A percentile compares a stretch with the other conserved stretches of the same genome.
Conservation (phyloP, 35 echinoderm and acorn worm species). For the Holothuria glaberrima region DNA sequence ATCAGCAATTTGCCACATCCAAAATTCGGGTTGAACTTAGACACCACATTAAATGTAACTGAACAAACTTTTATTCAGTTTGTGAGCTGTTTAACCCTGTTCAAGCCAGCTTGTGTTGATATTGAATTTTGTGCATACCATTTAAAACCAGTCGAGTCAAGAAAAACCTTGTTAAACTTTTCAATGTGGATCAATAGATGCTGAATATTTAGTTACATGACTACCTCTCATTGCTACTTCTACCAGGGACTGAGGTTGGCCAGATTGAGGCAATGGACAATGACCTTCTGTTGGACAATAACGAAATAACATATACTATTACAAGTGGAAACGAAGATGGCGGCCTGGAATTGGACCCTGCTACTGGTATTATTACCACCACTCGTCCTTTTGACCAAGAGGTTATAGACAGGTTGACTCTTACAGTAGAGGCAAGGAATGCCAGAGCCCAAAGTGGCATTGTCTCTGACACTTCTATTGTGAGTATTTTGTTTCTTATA, state of each 20-base stretch:
- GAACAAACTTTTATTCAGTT: too few relatives aligned
- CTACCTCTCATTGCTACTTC: neutral
- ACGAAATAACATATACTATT: conserved; percentile 76
- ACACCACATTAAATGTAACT: too few relatives aligned
- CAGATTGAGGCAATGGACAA: conserved; percentile 56
- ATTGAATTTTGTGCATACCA: too few relatives aligned
- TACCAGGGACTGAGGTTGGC: conserved; percentile 64
- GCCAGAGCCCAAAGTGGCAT: neutral
- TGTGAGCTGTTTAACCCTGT: too few relatives aligned
- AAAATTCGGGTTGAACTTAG: too few relatives aligned
- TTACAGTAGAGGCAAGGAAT: conserved; percentile 74
- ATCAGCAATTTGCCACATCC: too few relatives aligned
- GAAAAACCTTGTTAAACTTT: too few relatives aligned
- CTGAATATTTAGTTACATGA: too few relatives aligned
- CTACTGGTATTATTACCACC: conserved; percentile 67
- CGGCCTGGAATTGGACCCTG: conserved; percentile 55
- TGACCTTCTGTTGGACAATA: conserved; percentile 57
- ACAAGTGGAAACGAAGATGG: conserved; percentile 39
- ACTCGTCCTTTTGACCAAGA: conserved; percentile 64
- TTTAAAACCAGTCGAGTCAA: too few relatives aligned
- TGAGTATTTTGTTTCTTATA: conserved; percentile 34
- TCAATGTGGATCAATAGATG: too few relatives aligned
- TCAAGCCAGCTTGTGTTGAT: too few relatives aligned
- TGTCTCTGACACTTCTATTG: conserved; percentile 42
- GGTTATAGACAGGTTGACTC: conserved; percentile 53